Percentiles rank a stretch among this genome's conserved stretches.
Evolutionary conservation across 2,888 invertebrate genomes (phyloP).

Genomic region (Xestoiulus laeticollis): DNA sequence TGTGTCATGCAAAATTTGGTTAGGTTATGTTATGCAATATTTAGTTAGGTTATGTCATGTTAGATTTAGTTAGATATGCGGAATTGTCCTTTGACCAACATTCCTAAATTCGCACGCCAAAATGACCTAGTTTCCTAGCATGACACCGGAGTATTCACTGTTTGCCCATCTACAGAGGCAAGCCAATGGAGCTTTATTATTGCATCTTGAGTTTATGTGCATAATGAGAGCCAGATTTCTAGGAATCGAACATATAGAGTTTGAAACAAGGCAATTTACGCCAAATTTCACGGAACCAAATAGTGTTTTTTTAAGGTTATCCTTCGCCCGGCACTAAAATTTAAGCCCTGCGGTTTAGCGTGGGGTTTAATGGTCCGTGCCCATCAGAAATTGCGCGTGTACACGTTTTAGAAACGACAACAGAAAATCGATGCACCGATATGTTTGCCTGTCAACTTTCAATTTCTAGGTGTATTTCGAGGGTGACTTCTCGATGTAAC

Average conservation of each 20-base stretch:
- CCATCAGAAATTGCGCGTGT: neutral
- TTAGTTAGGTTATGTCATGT: no score
- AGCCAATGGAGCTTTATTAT: neutral
- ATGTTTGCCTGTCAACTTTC: slow-evolving; percentile 41
- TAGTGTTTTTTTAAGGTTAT: neutral
- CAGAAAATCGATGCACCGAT: slow-evolving; percentile 28
- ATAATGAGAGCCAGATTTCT: neutral
- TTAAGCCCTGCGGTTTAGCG: neutral
- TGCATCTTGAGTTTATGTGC: neutral
- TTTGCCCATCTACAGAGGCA: slow-evolving; percentile 9
- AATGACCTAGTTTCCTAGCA: neutral
- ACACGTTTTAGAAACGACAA: neutral
- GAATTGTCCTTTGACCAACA: no score
- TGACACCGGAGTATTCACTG: neutral
- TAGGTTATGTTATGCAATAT: no score
- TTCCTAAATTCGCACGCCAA: no score
- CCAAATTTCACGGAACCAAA: neutral
- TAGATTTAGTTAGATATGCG: no score
- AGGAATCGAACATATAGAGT: neutral
- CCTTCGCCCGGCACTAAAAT: neutral
- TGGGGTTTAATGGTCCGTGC: slow-evolving; percentile 5
- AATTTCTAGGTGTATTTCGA: slow-evolving; percentile 14
- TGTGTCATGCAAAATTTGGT: no score
- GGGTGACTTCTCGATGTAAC: slow-evolving; percentile 38
- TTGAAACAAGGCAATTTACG: neutral